Base-by-base conservation (phyloP, 2,888 invertebrate species). In the Camponotus fellah region DNA sequence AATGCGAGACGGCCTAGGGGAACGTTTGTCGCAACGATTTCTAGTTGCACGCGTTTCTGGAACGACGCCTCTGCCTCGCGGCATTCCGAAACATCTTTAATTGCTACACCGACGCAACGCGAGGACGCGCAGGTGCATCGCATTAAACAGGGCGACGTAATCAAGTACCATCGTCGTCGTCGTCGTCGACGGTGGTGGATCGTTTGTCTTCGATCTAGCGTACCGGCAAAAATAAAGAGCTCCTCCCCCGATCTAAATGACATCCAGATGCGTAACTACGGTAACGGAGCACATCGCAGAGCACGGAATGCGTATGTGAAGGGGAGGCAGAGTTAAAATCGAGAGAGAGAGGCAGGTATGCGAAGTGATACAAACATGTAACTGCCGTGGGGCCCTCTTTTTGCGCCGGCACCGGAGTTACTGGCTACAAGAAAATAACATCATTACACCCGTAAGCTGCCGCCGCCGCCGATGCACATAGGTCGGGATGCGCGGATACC, bases 381-480 rank as follows among this genome's bases (percentile, higher is more conserved):
- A 90, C 90, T 86, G 91, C 89, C 80, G 83, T 81, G 84, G 86
- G 89, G 82, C 82, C 74, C 79, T 60, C 77, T 87, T 91, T 92
- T 90, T 91, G 86, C 85, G 37, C 82, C 68, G 83, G 68, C 66
- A 69, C 37, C 86, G 88, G 85, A 92, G 91, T 91, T 91, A 91
- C 87, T 90, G 6, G 87, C 91, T 89, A 90, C 91, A 93, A 93
- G 92, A 92, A 93, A 93, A 93, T 92, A 93, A 93, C 92, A 93
- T 93, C 92, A 93, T 92, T 92, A 93, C 92, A 92, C 88, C 91
- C 85, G 83, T 90, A 88, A 87, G 88, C 40, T 32, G 76, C 37
- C 76, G 86, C 86, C 77, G 82, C 69, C 72, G 81, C 86, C 74
- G 74, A 26, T 26, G 26, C 26, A 26, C 26, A 26, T 26, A 26